phyloP scores from a whole-genome alignment of 2,888 invertebrate genomes.

The Epinotia bilunana region DNA sequence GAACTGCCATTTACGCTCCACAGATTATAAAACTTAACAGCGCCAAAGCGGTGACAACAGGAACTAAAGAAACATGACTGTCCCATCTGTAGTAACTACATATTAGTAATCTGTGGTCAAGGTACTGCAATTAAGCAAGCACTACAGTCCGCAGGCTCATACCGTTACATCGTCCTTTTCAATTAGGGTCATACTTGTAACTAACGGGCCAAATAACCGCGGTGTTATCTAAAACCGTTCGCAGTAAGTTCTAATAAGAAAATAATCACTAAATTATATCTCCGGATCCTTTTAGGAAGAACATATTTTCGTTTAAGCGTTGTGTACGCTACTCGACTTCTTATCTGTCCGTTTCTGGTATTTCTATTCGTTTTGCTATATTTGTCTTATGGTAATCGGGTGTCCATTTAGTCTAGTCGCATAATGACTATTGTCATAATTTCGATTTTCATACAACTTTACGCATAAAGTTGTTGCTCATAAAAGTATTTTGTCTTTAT shows the following conservation, averaged over 20 bases:
- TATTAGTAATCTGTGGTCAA: too few relatives aligned
- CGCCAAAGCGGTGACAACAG: too few relatives aligned
- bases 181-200: conserved; percentile 30
- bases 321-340: not conserved
- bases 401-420: not conserved
- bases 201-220: conserved; percentile 11
- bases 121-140: not conserved
- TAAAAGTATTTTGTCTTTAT: too few relatives aligned
- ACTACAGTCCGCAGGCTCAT: not conserved
- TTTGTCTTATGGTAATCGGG: not conserved
- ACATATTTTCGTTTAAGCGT: not conserved
- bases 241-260: conserved; percentile 18
- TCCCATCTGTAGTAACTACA: too few relatives aligned
- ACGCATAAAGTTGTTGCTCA: too few relatives aligned
- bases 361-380: not conserved
- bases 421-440: too few relatives aligned
- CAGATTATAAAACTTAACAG: too few relatives aligned
- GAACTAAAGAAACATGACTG: too few relatives aligned
- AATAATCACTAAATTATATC: conserved; percentile 27
- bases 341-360: not conserved
- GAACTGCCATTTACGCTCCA: too few relatives aligned
- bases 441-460: too few relatives aligned
- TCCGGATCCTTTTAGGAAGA: not conserved
- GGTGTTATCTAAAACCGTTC: conserved; percentile 15
- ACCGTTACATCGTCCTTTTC: conserved; percentile 27